A percentile compares a stretch with the other conserved stretches of the same genome.
Conservation (phyloP, 1,140 invertebrate species). For the Melipona quadrifasciata region DNA sequence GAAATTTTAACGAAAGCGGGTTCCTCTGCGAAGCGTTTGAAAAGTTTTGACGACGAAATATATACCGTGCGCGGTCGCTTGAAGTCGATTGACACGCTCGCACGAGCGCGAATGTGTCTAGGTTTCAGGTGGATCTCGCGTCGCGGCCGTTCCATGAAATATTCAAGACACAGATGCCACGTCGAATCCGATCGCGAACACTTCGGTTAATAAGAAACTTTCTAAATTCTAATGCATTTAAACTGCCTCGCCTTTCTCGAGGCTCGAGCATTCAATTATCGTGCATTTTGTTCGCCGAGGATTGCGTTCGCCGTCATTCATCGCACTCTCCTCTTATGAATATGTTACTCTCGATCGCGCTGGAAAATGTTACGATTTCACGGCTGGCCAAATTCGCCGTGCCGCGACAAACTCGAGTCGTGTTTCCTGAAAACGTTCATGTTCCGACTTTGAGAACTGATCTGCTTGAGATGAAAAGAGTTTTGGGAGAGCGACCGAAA, state of each 20-base stretch:
- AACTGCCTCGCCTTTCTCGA: slow-evolving; percentile 38
- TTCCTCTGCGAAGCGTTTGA: not conserved
- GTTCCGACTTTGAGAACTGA: too few species aligned
- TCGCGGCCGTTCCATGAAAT: slow-evolving; percentile 55
- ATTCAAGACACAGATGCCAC: slow-evolving; percentile 64
- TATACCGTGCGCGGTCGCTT: not conserved
- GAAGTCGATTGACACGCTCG: slow-evolving; percentile 17
- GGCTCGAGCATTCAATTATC: slow-evolving; percentile 58
- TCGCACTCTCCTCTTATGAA: not conserved
- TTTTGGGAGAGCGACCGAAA: too few species aligned
- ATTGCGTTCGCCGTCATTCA: slow-evolving; percentile 17
- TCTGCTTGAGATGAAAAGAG: too few species aligned
- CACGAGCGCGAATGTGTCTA: not conserved
- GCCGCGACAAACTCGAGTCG: not conserved
- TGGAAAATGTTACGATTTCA: slow-evolving; percentile 15
- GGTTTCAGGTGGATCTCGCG: not conserved
- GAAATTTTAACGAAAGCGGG: not conserved
- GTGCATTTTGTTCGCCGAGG: slow-evolving; percentile 22
- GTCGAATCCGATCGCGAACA: slow-evolving; percentile 53
- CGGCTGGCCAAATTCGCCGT: not conserved
- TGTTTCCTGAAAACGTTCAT: too few species aligned
- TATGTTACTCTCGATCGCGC: not conserved
- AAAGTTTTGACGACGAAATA: not conserved
- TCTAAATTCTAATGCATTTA: slow-evolving; percentile 66
- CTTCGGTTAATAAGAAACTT: slow-evolving; percentile 66